These are phyloP conservation scores for Agrotis exclamationis DNA, from an alignment of 2,888 invertebrate species.

Conservation along the genomic window DNA sequence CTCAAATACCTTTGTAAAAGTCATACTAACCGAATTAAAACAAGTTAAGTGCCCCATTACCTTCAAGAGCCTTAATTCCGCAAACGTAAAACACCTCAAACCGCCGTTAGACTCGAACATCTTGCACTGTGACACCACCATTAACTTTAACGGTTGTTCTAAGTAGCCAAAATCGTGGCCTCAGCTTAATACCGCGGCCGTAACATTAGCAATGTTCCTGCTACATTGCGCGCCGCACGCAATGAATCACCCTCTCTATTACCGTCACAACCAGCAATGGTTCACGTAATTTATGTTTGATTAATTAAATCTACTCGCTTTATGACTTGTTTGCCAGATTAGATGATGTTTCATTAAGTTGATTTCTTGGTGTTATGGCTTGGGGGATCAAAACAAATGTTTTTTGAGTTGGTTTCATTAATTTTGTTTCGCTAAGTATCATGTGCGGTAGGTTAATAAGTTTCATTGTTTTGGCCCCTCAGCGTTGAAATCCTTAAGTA, in stretches of 20 bases:
- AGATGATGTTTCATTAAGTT: slow-evolving; percentile 54
- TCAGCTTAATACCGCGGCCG: slow-evolving; percentile 56
- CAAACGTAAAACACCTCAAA: slow-evolving; percentile 42
- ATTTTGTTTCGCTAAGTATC: slow-evolving; percentile 34
- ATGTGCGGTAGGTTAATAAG: slow-evolving; percentile 24
- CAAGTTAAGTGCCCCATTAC: slow-evolving; percentile 37
- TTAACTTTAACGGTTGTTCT: slow-evolving; percentile 63
- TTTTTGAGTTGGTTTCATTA: slow-evolving; percentile 40
- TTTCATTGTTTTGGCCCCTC: slow-evolving; percentile 13
- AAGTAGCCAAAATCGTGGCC: slow-evolving; percentile 62
- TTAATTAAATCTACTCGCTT: slow-evolving; percentile 64
- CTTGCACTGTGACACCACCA: slow-evolving; percentile 55
- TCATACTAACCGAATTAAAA: slow-evolving; percentile 23
- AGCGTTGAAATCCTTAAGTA: slow-evolving; percentile 8
- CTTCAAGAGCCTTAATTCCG: slow-evolving; percentile 39
- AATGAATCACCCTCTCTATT: slow-evolving; percentile 64
- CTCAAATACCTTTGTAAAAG: slow-evolving; percentile 15
- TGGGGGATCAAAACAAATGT: slow-evolving; percentile 15
- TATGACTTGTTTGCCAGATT: slow-evolving; percentile 63
- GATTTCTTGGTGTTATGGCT: slow-evolving; percentile 49
- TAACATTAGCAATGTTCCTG: slow-evolving; percentile 59
- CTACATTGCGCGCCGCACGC: slow-evolving; percentile 61
- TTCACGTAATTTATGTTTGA: slow-evolving; percentile 56
- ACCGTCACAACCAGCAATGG: slow-evolving; percentile 61
- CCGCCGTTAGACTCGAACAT: slow-evolving; percentile 25